Conservation (phyloP, 2,888 invertebrate genomes). For the Oegoconia quadripuncta region DNA sequence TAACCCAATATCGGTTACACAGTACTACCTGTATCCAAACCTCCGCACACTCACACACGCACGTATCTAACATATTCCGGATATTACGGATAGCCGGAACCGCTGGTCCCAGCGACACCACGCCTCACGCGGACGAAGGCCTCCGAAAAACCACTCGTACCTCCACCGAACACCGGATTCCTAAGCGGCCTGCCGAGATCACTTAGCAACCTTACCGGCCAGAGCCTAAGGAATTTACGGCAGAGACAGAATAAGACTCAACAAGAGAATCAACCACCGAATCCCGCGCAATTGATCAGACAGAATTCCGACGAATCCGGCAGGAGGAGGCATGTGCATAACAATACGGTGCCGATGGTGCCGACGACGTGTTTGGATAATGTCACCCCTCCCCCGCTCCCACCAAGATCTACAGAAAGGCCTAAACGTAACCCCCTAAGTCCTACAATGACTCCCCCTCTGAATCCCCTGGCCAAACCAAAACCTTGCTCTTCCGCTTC, state of each 20-base stretch:
- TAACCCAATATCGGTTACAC: too few species aligned
- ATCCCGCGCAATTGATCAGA: slow-evolving; percentile 28
- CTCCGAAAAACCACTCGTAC: too few species aligned
- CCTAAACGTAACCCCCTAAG: slow-evolving; percentile 44
- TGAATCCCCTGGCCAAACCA: slow-evolving; percentile 44
- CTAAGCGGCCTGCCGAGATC: slow-evolving; percentile 68
- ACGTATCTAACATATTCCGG: too few species aligned
- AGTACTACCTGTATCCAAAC: too few species aligned
- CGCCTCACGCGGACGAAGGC: slow-evolving; percentile 26
- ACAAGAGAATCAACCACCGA: slow-evolving; percentile 44
- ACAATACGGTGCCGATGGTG: slow-evolving; percentile 59
- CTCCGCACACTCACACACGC: too few species aligned
- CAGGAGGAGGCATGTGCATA: slow-evolving; percentile 42
- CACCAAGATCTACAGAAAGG: slow-evolving; percentile 52
- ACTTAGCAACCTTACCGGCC: slow-evolving; percentile 69
- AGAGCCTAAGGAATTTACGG: slow-evolving; percentile 58
- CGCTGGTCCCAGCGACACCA: slow-evolving; percentile 26
- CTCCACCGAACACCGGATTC: slow-evolving; percentile 48
- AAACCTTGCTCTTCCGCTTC: slow-evolving; percentile 35
- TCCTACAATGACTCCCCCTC: slow-evolving; percentile 28
- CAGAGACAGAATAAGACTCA: slow-evolving; percentile 38
- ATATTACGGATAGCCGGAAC: too few species aligned
- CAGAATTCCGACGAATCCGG: slow-evolving; percentile 54
- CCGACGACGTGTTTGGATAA: slow-evolving; percentile 68
- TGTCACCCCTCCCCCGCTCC: slow-evolving; percentile 57